A percentile compares a stretch with the other conserved stretches of the same genome.
Evolutionary conservation across 2,888 invertebrate genomes (phyloP).

Genomic region (Lutraria lutraria): DNA sequence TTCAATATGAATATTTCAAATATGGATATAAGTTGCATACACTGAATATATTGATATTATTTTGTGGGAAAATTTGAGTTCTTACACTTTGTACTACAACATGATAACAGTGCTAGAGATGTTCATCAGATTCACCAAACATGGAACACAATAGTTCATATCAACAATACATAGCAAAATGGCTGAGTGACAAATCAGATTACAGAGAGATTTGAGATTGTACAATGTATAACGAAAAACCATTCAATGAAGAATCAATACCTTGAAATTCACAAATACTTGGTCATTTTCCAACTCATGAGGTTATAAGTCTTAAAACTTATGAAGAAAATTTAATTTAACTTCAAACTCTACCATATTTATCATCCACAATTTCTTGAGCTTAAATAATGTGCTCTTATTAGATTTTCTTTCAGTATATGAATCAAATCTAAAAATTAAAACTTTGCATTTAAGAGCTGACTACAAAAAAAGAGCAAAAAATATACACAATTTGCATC

Average conservation of each 20-base stretch:
- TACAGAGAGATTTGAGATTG: constrained; percentile 16
- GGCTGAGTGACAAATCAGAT: not conserved
- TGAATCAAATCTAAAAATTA: not conserved
- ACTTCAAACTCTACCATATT: not conserved
- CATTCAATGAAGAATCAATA: constrained; percentile 7
- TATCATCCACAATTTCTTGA: not conserved
- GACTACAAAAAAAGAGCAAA: not conserved
- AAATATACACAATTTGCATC: not conserved
- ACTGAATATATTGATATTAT: too few relatives aligned
- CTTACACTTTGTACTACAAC: not conserved
- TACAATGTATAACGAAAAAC: constrained; percentile 16
- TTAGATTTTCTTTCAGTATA: not conserved
- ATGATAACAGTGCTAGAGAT: not conserved
- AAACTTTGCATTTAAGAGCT: constrained; percentile 10
- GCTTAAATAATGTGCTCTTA: not conserved
- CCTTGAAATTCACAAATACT: not conserved
- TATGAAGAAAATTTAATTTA: not conserved
- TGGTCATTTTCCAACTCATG: constrained; percentile 6
- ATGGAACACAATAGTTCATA: constrained; percentile 11
- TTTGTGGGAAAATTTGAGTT: too few relatives aligned
- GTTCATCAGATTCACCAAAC: not conserved
- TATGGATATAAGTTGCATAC: too few relatives aligned
- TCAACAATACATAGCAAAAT: constrained; percentile 14
- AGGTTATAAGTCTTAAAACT: not conserved
- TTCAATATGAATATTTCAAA: not conserved